These are phyloP conservation scores for Diarsia brunnea DNA, from an alignment of 2,888 invertebrate genomes.

Conservation along the genomic window DNA sequence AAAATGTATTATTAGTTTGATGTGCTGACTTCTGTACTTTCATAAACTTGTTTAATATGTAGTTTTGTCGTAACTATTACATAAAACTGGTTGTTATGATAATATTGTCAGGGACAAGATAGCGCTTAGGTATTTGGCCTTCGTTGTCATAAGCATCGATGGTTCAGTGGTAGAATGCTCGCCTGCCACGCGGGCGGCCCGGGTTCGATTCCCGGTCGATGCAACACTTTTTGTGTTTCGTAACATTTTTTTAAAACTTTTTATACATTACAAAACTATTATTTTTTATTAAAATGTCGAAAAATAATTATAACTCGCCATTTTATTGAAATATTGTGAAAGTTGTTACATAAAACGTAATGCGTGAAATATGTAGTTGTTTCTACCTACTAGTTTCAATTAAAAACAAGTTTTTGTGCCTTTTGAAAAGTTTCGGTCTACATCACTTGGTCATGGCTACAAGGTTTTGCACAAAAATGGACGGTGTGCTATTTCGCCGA, in stretches of 20 bases:
- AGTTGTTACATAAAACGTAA: background rate
- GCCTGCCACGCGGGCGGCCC: conserved; percentile 91
- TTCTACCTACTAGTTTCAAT: conserved; percentile 6
- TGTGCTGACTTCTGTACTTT: background rate
- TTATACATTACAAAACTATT: background rate
- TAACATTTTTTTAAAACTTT: background rate
- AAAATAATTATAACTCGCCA: no score
- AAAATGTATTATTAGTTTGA: no score
- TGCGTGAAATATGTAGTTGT: background rate
- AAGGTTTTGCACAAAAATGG: conserved; percentile 29
- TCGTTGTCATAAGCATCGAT: conserved; percentile 82
- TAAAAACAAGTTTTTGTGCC: background rate
- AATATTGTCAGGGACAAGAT: background rate
- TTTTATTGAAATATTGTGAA: conserved; percentile 4
- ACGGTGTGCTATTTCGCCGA: background rate
- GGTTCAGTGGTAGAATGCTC: conserved; percentile 92
- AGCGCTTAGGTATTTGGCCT: rapidly evolving
- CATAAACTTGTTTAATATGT: background rate
- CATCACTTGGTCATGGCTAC: conserved; percentile 44
- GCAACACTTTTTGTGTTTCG: conserved; percentile 74
- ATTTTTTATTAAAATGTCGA: no score
- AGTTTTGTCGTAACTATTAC: background rate
- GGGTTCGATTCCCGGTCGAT: conserved; percentile 90
- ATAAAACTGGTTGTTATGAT: background rate
- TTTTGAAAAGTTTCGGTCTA: conserved; percentile 37